Base-by-base conservation (phyloP, 2,113 vertebrate genomes). In the Pongo abelii region DNA sequence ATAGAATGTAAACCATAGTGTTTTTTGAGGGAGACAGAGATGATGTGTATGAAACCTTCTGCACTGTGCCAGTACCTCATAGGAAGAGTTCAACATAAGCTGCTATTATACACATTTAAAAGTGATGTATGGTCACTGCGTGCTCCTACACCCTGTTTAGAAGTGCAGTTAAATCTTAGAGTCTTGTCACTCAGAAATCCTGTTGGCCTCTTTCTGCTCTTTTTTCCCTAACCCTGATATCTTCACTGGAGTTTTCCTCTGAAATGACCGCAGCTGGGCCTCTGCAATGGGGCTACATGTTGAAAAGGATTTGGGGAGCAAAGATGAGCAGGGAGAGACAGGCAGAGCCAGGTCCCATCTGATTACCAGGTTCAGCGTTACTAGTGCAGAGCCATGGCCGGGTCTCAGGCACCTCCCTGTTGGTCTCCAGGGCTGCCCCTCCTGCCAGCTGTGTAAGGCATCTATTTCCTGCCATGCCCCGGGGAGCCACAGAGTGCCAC, bases 11-110 rank as follows among this genome's bases (percentile, higher is more conserved):
- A 43, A n/a, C 13, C n/a, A 12, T 0, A 17, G 57, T 32, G 23
- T 1, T n/a, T 78, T 6, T 0, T 6, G n/a, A 46, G 64, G 78
- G 11, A 1, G n/a, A 25, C 14, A 2, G 46, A 55, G 72, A 12
- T 2, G 2, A 14, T 0, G 5, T 43, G 4, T 1, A 20, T 10
- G 32, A 23, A 25, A 0, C 4, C 38, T 70, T 13, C 20, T 0
- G 6, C 9, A 17, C 16, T 22, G 27, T 0, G 5, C 46, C 48
- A 30, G 50, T 0, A 20, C 83, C 23, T 2, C 0, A 32, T 6
- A 13, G 22, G 32, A 64, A 38, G 32, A 3, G 18, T 27, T 80
- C 22, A 0, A 4, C 3, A 10, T 25, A 3, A 38, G 2, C 32
- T 43, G 1, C 32, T 70, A 8, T 52, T 7, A 5, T 2, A 1